phyloP scores from a whole-genome alignment of 2,113 vertebrate genomes.

The Meriones unguiculatus region DNA sequence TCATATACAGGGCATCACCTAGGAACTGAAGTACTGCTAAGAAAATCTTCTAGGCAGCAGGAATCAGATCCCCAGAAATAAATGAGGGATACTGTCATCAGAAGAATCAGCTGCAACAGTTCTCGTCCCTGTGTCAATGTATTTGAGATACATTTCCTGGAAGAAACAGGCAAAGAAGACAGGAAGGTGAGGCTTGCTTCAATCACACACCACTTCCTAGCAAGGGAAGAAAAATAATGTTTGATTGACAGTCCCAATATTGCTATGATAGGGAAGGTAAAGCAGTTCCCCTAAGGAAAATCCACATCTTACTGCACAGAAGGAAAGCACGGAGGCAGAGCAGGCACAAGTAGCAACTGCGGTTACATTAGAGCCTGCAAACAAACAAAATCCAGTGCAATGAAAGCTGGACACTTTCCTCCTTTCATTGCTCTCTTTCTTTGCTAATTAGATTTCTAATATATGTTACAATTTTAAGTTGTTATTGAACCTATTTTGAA shows the following conservation, averaged over 20 bases:
- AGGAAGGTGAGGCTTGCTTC: neutral
- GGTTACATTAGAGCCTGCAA: neutral
- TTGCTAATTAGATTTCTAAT: slow-evolving; percentile 25
- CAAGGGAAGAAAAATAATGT: neutral
- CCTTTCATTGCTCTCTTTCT: neutral
- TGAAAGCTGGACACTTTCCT: neutral
- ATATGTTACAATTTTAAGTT: slow-evolving; percentile 44
- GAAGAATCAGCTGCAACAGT: neutral
- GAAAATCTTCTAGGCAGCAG: neutral
- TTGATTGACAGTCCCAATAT: neutral
- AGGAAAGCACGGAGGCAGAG: neutral
- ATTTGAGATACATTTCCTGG: slow-evolving; percentile 14
- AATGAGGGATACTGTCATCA: neutral
- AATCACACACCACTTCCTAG: neutral
- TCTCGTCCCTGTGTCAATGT: neutral
- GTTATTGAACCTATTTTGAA: slow-evolving; percentile 58
- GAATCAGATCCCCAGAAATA: neutral
- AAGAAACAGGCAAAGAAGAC: neutral
- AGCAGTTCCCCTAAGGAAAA: neutral
- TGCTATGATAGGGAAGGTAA: neutral
- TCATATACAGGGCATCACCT: neutral
- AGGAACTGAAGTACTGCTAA: slow-evolving; percentile 46
- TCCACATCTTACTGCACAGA: neutral
- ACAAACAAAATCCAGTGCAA: neutral
- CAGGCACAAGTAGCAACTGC: neutral